These are phyloP conservation scores for Hetaerina titia DNA, from an alignment of 2,888 invertebrate species.

Conservation along the genomic window DNA sequence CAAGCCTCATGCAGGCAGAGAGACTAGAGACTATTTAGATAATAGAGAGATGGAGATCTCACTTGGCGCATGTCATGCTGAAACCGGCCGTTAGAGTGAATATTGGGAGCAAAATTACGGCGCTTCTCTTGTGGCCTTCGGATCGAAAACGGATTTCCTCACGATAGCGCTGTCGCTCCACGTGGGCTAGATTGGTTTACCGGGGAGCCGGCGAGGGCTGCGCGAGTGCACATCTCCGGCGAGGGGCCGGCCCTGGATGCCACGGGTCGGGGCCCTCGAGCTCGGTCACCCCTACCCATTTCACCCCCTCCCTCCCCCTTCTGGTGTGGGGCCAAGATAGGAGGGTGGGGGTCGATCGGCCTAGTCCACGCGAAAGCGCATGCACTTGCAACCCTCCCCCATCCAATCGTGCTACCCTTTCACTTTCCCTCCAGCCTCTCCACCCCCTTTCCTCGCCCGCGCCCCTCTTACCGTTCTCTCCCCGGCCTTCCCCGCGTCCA, in stretches of 20 bases:
- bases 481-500: not conserved
- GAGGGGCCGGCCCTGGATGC: no score
- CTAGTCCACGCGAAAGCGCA: not conserved
- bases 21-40: not conserved
- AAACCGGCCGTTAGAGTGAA: not conserved
- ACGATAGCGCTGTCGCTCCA: not conserved
- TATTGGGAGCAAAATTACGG: not conserved
- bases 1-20: not conserved
- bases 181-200: no score
- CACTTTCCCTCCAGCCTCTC: conserved; percentile 65
- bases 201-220: no score
- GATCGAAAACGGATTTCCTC: not conserved
- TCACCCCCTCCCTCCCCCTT: no score
- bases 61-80: not conserved
- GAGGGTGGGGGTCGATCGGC: no score
- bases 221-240: no score
- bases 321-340: no score
- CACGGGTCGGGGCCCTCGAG: no score
- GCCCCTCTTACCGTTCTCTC: not conserved
- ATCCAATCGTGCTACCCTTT: conserved; percentile 8
- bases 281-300: no score
- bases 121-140: not conserved
- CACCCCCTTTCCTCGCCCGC: not conserved
- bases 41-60: not conserved
- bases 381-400: conserved; percentile 3